Base-by-base conservation (phyloP, 2,113 vertebrate species). In the Oryzias melastigma region DNA sequence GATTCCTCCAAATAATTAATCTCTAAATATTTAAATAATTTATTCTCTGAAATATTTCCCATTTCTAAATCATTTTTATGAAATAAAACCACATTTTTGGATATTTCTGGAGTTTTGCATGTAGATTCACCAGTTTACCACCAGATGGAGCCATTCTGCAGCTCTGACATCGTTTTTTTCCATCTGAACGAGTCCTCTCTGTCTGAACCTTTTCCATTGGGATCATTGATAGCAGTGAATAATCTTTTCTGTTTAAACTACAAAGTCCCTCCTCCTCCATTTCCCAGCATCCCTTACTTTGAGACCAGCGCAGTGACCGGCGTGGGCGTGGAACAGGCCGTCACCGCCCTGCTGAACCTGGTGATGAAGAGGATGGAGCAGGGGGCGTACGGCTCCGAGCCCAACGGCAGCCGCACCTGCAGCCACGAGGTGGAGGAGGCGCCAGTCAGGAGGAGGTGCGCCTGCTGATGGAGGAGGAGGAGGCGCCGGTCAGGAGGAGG, bases 301-400 rank as follows among this genome's bases (percentile, higher is more conserved):
- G 96, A 98, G 89, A 97, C 96, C 0, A 98, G 96, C 10, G 93
- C 96, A 0, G 88, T 94, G 1, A 93, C 94, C 0, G 96, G 96
- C 1, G 87, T 86, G 2, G 89, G 93, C 0, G 95, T 98, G 80
- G 93, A 95, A 10, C 90, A 89, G 54, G 92, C 95, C 0, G 94
- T 98, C 72, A 87, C 89, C 66, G 91, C 85, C 0, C 92, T 98
- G 40, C 92, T 98, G 85, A 94, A 93, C 82, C 91, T 98, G 88
- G 95, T 98, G 71, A 98, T 98, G 96, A 95, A 94, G 77, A 88
- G 96, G 22, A 98, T 98, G 96, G 95, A 98, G 75, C 93, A 93
- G 69, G 94, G 93, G 49, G 88, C 93, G 3, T 92, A 92, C 16
- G 91, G 89, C 55, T 67, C 89, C 0, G 92, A 95, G 13, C 18